Conservation (phyloP, 2,797 vertebrate genomes). For the Pagetopsis macropterus region DNA sequence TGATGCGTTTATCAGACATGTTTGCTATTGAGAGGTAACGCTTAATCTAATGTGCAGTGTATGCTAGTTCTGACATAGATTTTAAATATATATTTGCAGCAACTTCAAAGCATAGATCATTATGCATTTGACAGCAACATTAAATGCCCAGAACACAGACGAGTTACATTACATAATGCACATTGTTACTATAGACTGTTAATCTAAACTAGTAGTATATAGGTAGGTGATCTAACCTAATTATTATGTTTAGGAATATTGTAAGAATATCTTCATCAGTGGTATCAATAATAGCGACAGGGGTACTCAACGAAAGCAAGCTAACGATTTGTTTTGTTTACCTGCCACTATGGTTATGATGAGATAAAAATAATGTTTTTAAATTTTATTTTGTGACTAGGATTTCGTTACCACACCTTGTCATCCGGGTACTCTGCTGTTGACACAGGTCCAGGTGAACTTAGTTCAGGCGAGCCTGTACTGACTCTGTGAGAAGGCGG, state of each 20-base stretch:
- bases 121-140: too few species aligned
- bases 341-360: background rate
- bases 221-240: background rate
- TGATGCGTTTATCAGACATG: background rate
- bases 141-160: background rate
- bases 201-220: too few species aligned
- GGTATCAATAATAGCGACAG: too few species aligned
- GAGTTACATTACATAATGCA: too few species aligned
- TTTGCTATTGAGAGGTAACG: background rate
- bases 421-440: background rate
- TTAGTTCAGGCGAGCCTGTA: background rate
- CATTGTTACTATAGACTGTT: too few species aligned
- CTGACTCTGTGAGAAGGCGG: slow-evolving; percentile 14
- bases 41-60: background rate
- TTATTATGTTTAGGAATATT: too few species aligned
- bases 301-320: background rate
- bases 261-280: background rate
- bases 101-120: background rate
- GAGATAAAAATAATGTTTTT: background rate
- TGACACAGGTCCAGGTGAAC: background rate
- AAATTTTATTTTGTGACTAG: accelerated
- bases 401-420: background rate
- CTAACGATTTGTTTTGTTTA: background rate
- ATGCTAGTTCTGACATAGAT: background rate
- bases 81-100: background rate